These are phyloP conservation scores for Epinephelus coioides DNA, from an alignment of 2,797 vertebrate genomes.

Conservation along the genomic window DNA sequence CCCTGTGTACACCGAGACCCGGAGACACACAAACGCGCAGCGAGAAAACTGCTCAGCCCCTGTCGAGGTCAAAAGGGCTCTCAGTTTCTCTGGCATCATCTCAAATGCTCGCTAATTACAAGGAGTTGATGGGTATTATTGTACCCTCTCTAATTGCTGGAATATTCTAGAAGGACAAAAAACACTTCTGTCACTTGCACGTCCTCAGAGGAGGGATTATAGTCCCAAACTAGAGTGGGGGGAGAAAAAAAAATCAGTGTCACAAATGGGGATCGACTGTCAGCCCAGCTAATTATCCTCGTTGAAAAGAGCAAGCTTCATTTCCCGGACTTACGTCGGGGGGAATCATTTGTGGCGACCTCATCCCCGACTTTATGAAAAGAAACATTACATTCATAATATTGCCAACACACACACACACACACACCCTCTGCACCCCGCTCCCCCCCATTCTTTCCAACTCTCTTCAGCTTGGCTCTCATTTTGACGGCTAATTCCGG, in stretches of 20 bases:
- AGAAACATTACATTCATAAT: conserved; percentile 82
- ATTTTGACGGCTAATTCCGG: conserved; percentile 82
- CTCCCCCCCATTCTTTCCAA: conserved; percentile 38
- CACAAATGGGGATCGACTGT: conserved; percentile 83
- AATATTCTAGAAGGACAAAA: conserved; percentile 76
- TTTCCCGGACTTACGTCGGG: conserved; percentile 78
- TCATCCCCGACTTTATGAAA: conserved; percentile 81
- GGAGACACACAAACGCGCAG: conserved; percentile 46
- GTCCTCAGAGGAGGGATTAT: conserved; percentile 82
- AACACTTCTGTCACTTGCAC: conserved; percentile 65
- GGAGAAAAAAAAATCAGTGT: conserved; percentile 36
- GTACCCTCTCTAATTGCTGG: conserved; percentile 76
- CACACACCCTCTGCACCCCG: not conserved
- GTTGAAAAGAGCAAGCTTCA: conserved; percentile 84
- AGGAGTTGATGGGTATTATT: conserved; percentile 76
- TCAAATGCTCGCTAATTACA: conserved; percentile 79
- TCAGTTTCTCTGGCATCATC: conserved; percentile 64
- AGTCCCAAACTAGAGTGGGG: conserved; percentile 67
- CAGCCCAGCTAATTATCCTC: conserved; percentile 85
- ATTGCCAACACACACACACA: conserved; percentile 33
- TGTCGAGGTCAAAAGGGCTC: conserved; percentile 73
- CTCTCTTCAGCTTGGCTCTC: conserved; percentile 67
- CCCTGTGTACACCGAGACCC: conserved; percentile 46
- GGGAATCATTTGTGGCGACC: conserved; percentile 83
- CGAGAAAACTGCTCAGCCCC: conserved; percentile 39